phyloP scores from a whole-genome alignment of 2,797 vertebrate species.

The Moxostoma hubbsi region DNA sequence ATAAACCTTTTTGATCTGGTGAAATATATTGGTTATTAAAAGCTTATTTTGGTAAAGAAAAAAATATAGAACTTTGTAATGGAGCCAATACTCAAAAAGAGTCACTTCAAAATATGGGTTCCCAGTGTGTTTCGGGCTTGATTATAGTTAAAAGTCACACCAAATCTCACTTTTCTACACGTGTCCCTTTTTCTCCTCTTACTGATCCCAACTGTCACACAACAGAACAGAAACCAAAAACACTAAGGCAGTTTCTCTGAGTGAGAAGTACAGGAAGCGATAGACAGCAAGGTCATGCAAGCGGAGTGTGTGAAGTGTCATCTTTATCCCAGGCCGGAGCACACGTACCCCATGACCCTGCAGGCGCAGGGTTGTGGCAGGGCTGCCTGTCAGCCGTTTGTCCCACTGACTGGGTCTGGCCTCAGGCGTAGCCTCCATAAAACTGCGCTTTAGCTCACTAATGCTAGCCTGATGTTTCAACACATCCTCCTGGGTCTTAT shows the following conservation, averaged over 20 bases:
- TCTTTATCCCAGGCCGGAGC: constrained; percentile 53
- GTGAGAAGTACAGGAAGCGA: not conserved
- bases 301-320: constrained; percentile 3
- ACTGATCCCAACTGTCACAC: no score
- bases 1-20: no score
- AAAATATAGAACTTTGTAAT: no score
- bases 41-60: no score
- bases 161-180: no score
- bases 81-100: no score
- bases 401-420: constrained; percentile 97
- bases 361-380: constrained; percentile 86
- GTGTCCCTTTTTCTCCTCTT: no score
- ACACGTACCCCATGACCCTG: constrained; percentile 95
- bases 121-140: no score
- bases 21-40: no score
- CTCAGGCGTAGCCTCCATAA: constrained; percentile 98
- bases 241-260: not conserved
- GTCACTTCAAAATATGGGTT: no score
- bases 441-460: constrained; percentile 99
- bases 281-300: constrained; percentile 14
- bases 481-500: constrained; percentile 98
- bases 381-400: constrained; percentile 95
- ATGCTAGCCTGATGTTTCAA: constrained; percentile 99
- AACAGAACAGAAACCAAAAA: not conserved
- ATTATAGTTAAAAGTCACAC: no score